Percentiles rank a stretch among this genome's conserved stretches.
Evolutionary conservation across 2,797 vertebrate genomes (phyloP).

Genomic region (Loris lydekkerianus): DNA sequence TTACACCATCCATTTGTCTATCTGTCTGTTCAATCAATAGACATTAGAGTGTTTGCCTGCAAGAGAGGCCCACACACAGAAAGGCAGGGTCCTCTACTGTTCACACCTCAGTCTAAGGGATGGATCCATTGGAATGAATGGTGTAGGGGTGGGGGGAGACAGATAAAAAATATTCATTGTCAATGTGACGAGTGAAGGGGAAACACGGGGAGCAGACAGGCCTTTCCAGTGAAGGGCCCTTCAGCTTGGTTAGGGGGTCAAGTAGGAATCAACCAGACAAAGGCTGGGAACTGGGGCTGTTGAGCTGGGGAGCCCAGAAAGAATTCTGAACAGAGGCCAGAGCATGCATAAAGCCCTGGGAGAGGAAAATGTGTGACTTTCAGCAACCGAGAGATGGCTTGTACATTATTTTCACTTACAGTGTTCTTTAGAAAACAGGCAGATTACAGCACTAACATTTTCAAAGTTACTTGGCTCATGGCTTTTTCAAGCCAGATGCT

Average conservation of each 20-base stretch:
- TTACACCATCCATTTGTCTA: background rate
- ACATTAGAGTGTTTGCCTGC: background rate
- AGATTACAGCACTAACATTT: background rate
- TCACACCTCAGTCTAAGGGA: background rate
- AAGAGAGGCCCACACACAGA: background rate
- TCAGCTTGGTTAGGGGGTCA: background rate
- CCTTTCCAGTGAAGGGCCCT: background rate
- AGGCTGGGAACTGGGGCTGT: background rate
- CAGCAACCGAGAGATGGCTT: background rate
- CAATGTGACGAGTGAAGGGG: background rate
- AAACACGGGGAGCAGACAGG: background rate
- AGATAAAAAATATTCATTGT: background rate
- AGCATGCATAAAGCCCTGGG: background rate
- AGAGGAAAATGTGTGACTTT: background rate
- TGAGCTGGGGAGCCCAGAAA: background rate
- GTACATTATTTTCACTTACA: background rate
- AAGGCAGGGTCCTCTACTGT: background rate
- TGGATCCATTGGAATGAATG: background rate
- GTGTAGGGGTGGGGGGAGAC: background rate
- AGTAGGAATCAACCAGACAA: background rate
- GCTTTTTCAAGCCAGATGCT: background rate
- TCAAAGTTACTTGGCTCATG: background rate
- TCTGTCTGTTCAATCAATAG: background rate
- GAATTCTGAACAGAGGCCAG: background rate
- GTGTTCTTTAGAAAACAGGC: constrained; percentile 6